Evolutionary conservation across 2,797 vertebrate genomes (phyloP).

Genomic region (Danio aesculapii): DNA sequence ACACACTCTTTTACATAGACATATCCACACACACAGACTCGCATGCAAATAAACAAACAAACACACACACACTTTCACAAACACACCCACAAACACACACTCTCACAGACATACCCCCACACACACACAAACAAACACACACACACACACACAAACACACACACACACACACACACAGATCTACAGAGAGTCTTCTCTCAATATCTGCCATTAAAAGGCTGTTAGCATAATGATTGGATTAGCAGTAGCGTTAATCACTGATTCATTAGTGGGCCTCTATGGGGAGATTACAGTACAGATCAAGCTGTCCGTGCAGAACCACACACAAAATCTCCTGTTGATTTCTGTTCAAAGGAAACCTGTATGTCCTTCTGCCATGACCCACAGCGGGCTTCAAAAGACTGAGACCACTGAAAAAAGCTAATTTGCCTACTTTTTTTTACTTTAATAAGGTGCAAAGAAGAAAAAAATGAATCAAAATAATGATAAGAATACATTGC

Average conservation of each 20-base stretch:
- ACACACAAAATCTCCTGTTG: neutral
- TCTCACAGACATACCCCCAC: too few species aligned
- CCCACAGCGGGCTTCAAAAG: neutral
- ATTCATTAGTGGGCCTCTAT: neutral
- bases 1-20: too few species aligned
- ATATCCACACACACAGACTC: too few species aligned
- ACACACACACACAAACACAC: too few species aligned
- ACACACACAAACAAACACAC: too few species aligned
- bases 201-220: slow-evolving; percentile 2
- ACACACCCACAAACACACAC: too few species aligned
- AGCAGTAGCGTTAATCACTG: neutral
- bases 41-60: too few species aligned
- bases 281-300: neutral
- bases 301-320: neutral
- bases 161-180: neutral
- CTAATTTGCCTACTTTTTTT: neutral
- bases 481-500: too few species aligned
- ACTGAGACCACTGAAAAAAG: neutral
- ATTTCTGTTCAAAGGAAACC: neutral
- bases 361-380: neutral
- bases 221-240: neutral
- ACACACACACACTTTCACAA: too few species aligned
- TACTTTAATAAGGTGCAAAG: too few species aligned
- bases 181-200: neutral
- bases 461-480: too few species aligned